Base-by-base conservation (phyloP, 1,140 invertebrate species). In the Drosophila gunungcola region DNA sequence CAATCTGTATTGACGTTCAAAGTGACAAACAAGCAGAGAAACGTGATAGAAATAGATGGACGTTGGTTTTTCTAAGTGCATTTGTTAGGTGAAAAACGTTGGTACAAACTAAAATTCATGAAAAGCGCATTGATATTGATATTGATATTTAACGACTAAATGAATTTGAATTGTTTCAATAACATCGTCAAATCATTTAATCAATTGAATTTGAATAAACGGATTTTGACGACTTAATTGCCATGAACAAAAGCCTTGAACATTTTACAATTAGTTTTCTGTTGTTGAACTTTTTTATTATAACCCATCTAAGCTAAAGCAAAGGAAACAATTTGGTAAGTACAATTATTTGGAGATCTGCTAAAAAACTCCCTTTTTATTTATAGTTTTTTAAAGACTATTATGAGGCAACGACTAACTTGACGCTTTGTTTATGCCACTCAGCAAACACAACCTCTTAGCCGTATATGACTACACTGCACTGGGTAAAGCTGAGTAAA, bases 1-100 rank as follows among this genome's bases (percentile, higher is more conserved):
- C 73, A 85, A 69, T 80, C 29, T 56, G 41, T 58, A 80, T 58
- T 80, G 43, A 56, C 63, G n/a, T 58, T 46, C 32, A 39, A 29
- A 13, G 52, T 43, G 7, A 46, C 48, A 53, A 74, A 62, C 41
- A 42, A 36, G 43, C 49, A 39, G 7, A 38, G 21, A 34, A 9
- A 38, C 10, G 55, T 21, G 7, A 29, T 41, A 41, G 36, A 41
- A 51, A 27, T 42, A 51, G 52, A 73, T 60, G 60, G 12, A 45
- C 4, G 16, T 42, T 4, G 9, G 41, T 41, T 42, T 42, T 12
- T 0, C 10, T 27, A 16, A 10, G 29, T 34, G 46, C 25, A 46
- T 54, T 60, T 38, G 11, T n/a, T 25, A 9, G 45, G 39, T 39
- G 12, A 39, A 54, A 73, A 49, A 32, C 41, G 25, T 48, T 52